Base-by-base conservation (phyloP, 2,888 invertebrate genomes). In the Orchestes rusci region DNA sequence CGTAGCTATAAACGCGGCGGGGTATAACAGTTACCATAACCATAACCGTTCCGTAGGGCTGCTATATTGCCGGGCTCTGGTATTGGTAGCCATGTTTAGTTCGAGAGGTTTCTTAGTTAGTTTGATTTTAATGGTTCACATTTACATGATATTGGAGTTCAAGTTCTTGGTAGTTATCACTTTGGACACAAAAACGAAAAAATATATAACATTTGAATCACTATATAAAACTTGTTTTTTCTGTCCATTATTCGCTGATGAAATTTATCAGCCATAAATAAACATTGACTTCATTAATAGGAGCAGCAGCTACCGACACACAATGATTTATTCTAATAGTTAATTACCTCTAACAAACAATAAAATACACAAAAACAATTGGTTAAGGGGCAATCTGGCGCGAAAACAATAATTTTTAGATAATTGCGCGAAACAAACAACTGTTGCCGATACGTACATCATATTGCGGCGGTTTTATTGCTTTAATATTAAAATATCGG, bases 11-110 rank as follows among this genome's bases (percentile, higher is more conserved):
- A 62, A 61, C 59, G 61, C 58, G 56, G 58, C 57, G 42, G 56
- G 59, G 56, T 61, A 65, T 65, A 65, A 65, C 64, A 64, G 64
- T 65, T 63, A 65, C 65, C 63, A 62, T 67, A 65, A 67, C 63
- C 63, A 62, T 67, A 64, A 66, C 64, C 63, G 54, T 67, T 67
- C 54, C 39, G 42, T 41, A 40, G 46, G 46, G 46, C 32, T 32
- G 37, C 35, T 46, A 31, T 41, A 45, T 36, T 39, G 45, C 23
- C 12, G 28, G n/a, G n/a, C n/a, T n/a, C n/a, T n/a, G n/a, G n/a
- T n/a, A n/a, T n/a, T n/a, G n/a, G n/a, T n/a, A n/a, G n/a, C n/a
- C n/a, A n/a, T n/a, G n/a, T n/a, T n/a, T n/a, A n/a, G n/a, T n/a
- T n/a, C n/a, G n/a, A n/a, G n/a, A n/a, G n/a, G n/a, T n/a, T n/a